A percentile compares a stretch with the other conserved stretches of the same genome.
Evolutionary conservation across 2,113 vertebrate genomes (phyloP).

Genomic region (Azemiops feae): DNA sequence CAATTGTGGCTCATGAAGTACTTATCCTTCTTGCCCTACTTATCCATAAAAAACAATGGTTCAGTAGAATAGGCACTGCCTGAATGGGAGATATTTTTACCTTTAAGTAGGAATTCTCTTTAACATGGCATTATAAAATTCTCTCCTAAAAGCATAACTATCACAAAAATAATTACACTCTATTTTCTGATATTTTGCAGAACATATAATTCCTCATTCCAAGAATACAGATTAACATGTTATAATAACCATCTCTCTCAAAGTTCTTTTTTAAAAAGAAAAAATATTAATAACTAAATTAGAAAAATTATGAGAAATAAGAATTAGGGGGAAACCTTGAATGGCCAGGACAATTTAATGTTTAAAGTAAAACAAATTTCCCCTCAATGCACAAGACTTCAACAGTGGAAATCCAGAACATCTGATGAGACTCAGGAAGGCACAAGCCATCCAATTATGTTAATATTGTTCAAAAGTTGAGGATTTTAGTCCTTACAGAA

Average conservation of each 20-base stretch:
- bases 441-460: neutral
- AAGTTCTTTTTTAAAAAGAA: constrained; percentile 1
- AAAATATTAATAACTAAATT: neutral
- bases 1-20: neutral
- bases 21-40: neutral
- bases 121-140: neutral
- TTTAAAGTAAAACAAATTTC: neutral
- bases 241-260: neutral
- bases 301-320: neutral
- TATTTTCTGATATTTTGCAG: constrained; percentile 17
- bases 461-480: neutral
- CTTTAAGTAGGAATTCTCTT: neutral
- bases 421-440: neutral
- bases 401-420: neutral
- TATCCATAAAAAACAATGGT: neutral
- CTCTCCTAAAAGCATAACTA: neutral
- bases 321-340: neutral
- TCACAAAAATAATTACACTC: neutral
- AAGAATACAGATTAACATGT: neutral
- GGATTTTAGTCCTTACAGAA: neutral
- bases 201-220: neutral
- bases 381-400: neutral
- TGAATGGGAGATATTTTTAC: neutral
- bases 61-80: neutral
- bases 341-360: neutral